Conservation (phyloP, 2,888 invertebrate species). For the Aricia artaxerxes region DNA sequence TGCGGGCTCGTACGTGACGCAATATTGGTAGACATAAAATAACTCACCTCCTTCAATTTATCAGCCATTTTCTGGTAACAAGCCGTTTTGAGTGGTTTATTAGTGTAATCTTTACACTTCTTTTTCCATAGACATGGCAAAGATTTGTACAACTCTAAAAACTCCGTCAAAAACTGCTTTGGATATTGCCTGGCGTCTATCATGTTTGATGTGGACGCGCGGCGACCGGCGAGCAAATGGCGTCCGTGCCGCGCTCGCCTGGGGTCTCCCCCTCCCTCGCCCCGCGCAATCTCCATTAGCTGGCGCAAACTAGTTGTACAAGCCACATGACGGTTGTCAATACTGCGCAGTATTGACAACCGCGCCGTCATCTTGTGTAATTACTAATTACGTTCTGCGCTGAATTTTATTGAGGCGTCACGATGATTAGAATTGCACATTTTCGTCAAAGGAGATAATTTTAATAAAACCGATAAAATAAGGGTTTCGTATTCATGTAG, state of each 20-base stretch:
- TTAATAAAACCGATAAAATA: no score
- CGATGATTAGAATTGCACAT: no score
- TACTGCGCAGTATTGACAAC: background rate
- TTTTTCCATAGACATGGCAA: slow-evolving; percentile 25
- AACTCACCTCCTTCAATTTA: slow-evolving; percentile 19
- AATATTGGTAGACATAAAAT: background rate
- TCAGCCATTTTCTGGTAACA: slow-evolving; percentile 21
- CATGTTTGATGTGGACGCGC: slow-evolving; percentile 7
- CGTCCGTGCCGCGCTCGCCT: background rate
- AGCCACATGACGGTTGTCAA: background rate
- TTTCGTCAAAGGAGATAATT: no score
- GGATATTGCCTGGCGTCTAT: slow-evolving; percentile 18
- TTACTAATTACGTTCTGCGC: background rate
- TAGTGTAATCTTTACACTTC: slow-evolving; percentile 23
- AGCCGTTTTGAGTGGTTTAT: slow-evolving; percentile 4
- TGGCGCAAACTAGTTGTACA: slow-evolving; percentile 6
- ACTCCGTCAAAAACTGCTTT: slow-evolving; percentile 24
- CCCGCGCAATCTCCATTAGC: background rate
- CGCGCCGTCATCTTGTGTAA: background rate
- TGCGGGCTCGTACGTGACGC: background rate
- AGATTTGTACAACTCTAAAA: slow-evolving; percentile 25
- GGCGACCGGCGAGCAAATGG: background rate
- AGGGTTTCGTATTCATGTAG: no score
- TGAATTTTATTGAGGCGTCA: background rate
- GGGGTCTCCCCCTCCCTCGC: background rate